Evolutionary conservation across 2,888 invertebrate species (phyloP).

Genomic region (Sisyra terminalis): DNA sequence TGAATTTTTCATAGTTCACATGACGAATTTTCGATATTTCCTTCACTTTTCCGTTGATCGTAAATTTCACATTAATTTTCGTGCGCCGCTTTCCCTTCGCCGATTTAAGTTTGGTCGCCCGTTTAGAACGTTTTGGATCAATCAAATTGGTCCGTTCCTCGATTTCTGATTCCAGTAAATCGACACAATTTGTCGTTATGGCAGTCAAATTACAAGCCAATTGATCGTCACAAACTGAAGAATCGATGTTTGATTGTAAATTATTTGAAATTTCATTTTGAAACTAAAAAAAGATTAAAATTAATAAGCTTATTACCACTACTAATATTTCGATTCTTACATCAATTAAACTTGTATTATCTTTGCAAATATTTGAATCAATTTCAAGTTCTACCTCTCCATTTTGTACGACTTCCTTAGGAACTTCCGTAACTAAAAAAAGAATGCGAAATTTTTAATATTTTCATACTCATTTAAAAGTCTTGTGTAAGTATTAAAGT

Average conservation of each 20-base stretch:
- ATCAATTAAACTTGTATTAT: not conserved
- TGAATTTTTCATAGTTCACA: conserved; percentile 8
- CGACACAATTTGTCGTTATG: conserved; percentile 16
- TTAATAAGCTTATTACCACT: not conserved
- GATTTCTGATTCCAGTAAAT: conserved; percentile 13
- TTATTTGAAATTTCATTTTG: conserved; percentile 3
- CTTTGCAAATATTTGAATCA: conserved; percentile 13
- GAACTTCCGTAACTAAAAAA: conserved; percentile 25
- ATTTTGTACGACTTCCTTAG: conserved; percentile 30
- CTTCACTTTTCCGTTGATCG: conserved; percentile 17
- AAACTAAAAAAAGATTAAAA: not conserved
- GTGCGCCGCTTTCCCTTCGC: conserved; percentile 11
- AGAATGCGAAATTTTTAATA: too few species aligned
- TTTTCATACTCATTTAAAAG: too few species aligned
- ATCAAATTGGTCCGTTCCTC: conserved; percentile 20
- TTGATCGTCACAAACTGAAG: conserved; percentile 16
- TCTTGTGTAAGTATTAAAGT: too few species aligned
- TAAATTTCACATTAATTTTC: conserved; percentile 19
- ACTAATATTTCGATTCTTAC: not conserved
- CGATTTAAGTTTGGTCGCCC: conserved; percentile 13
- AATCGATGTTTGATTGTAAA: not conserved
- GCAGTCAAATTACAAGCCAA: conserved; percentile 18
- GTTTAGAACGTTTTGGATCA: conserved; percentile 16
- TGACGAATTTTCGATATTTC: conserved; percentile 12
- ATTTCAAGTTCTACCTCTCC: conserved; percentile 28